Evolutionary conservation across 2,888 invertebrate genomes (phyloP).

Genomic region (Drosophila cognata): DNA sequence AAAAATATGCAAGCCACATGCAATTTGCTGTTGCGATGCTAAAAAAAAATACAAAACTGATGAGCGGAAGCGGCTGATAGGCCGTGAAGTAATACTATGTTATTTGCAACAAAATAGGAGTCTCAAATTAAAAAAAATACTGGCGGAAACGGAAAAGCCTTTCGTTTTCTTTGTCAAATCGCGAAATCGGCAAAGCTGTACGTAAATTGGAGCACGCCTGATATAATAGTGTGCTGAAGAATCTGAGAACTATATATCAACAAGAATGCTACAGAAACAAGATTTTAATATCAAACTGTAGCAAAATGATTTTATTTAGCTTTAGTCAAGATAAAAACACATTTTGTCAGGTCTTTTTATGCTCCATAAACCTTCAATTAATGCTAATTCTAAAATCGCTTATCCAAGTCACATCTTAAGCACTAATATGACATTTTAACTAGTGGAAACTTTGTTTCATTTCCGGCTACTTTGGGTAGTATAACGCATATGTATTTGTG

Average conservation of each 20-base stretch:
- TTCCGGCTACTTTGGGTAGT: constrained; percentile 11
- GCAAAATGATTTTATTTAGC: not conserved
- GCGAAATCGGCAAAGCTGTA: not conserved
- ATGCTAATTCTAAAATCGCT: not conserved
- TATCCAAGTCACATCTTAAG: not conserved
- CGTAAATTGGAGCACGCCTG: not conserved
- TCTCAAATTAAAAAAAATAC: not conserved
- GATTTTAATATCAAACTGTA: not conserved
- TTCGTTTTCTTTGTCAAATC: not conserved
- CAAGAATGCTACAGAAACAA: not conserved
- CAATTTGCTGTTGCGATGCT: constrained; percentile 50
- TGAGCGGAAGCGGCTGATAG: constrained; percentile 64
- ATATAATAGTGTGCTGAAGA: not conserved
- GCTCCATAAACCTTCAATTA: not conserved
- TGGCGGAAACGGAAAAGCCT: not conserved
- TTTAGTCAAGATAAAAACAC: not conserved
- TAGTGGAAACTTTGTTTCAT: not conserved
- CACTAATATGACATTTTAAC: not conserved
- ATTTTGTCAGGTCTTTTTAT: not conserved
- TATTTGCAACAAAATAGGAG: not conserved
- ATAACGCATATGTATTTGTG: constrained; percentile 27
- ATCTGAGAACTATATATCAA: not conserved
- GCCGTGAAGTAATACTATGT: constrained; percentile 21
- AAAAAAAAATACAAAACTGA: constrained; percentile 36
- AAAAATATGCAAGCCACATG: constrained; percentile 61